Evolutionary conservation across 2,113 vertebrate species (phyloP).

Genomic region (Oreochromis spilurus): DNA sequence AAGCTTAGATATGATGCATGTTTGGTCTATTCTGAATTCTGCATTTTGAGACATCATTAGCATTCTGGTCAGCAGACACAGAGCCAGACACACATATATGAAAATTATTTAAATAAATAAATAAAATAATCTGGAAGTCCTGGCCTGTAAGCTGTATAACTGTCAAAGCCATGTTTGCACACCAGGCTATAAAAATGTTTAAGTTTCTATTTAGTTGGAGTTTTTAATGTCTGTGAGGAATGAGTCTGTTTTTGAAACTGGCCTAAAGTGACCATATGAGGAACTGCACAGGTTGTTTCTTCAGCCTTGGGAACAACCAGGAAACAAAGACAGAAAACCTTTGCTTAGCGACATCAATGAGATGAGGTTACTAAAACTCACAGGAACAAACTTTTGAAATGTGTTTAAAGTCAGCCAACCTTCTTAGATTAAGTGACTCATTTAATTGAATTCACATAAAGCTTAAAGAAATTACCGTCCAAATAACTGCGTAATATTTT

Average conservation of each 20-base stretch:
- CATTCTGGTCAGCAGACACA: not conserved
- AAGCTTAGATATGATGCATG: not conserved
- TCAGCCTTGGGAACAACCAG: not conserved
- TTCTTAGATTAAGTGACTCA: accelerated
- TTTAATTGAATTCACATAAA: not conserved
- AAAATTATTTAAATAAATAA: not conserved
- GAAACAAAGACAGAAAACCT: not conserved
- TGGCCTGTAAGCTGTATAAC: not conserved
- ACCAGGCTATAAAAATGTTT: not conserved
- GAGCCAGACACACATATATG: not conserved
- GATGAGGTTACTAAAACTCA: not conserved
- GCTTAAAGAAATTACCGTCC: not conserved
- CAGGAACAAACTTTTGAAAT: not conserved
- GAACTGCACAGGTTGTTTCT: not conserved
- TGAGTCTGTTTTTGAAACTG: accelerated
- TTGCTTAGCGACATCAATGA: not conserved
- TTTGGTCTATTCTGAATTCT: not conserved
- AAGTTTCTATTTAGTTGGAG: not conserved
- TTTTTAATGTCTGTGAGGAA: not conserved
- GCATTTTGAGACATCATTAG: not conserved
- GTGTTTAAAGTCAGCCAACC: not conserved
- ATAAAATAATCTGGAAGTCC: not conserved
- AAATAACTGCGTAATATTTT: accelerated
- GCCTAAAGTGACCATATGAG: not conserved
- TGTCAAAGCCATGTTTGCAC: not conserved